phyloP scores from a whole-genome alignment of 2,113 vertebrate genomes.

The Hiodon tergisus region DNA sequence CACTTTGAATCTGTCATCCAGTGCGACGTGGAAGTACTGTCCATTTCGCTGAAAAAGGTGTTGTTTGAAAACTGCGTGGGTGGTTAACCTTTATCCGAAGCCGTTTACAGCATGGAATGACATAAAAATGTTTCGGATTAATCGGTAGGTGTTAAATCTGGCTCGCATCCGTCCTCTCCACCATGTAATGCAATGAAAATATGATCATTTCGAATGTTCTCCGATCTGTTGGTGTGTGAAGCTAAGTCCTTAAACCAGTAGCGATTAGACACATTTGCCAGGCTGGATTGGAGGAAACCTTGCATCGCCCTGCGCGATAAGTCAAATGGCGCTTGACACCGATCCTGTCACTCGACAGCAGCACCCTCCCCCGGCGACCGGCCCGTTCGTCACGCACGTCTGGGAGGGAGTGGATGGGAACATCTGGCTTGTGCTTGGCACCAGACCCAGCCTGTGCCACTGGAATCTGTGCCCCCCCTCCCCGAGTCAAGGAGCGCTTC shows the following conservation, averaged over 20 bases:
- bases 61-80: too few relatives aligned
- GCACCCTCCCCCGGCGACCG: constrained; percentile 39
- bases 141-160: too few relatives aligned
- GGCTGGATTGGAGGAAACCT: neutral
- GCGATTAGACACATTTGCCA: neutral
- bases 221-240: constrained; percentile 33
- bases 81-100: too few relatives aligned
- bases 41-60: too few relatives aligned
- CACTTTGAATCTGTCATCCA: too few relatives aligned
- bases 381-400: constrained; percentile 37
- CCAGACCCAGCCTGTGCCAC: constrained; percentile 15
- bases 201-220: too few relatives aligned
- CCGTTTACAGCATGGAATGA: too few relatives aligned
- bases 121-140: too few relatives aligned
- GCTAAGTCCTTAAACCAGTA: constrained; percentile 51
- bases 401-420: constrained; percentile 41
- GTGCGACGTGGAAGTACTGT: too few relatives aligned
- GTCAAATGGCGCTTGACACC: constrained; percentile 40
- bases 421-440: constrained; percentile 49
- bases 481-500: constrained; percentile 28
- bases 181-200: too few relatives aligned
- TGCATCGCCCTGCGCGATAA: constrained; percentile 1
- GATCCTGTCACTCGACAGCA: constrained; percentile 35
- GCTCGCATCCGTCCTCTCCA: too few relatives aligned
- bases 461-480: constrained; percentile 20